Conservation (phyloP, 2,888 invertebrate species). For the Cataglyphis altisquamis region DNA sequence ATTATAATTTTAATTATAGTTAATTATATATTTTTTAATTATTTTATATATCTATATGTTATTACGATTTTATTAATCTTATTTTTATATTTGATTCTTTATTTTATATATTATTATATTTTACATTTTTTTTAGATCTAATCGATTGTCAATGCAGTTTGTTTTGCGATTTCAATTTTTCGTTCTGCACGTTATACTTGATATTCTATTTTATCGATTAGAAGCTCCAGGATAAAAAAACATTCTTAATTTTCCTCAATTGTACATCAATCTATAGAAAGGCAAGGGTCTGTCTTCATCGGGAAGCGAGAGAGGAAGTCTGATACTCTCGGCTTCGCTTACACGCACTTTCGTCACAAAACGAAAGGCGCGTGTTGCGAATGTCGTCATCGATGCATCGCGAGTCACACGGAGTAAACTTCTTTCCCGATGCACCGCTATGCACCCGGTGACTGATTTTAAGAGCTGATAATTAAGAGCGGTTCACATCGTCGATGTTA, state of each 20-base stretch:
- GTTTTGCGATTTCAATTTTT: background rate
- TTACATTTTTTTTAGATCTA: background rate
- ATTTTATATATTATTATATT: background rate
- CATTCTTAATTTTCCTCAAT: slow-evolving; percentile 17
- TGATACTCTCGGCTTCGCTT: slow-evolving; percentile 23
- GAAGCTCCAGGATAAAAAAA: slow-evolving; percentile 2
- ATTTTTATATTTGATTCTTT: background rate
- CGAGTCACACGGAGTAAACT: slow-evolving; percentile 19
- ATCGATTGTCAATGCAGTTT: background rate
- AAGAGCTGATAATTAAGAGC: slow-evolving; percentile 3
- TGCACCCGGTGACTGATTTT: background rate
- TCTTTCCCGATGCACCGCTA: background rate
- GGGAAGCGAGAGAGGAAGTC: slow-evolving; percentile 27
- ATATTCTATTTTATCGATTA: background rate
- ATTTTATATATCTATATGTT: background rate
- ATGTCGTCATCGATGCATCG: slow-evolving; percentile 38
- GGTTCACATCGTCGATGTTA: background rate
- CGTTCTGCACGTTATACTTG: background rate
- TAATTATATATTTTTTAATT: background rate
- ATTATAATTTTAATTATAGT: background rate
- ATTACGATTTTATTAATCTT: slow-evolving; percentile 1
- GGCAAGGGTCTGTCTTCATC: slow-evolving; percentile 19
- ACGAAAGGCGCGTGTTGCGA: slow-evolving; percentile 21
- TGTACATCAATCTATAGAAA: slow-evolving; percentile 21
- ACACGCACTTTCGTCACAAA: slow-evolving; percentile 46